These are phyloP conservation scores for Cheilosia vulpina DNA, from an alignment of 2,888 invertebrate species.

Conservation along the genomic window DNA sequence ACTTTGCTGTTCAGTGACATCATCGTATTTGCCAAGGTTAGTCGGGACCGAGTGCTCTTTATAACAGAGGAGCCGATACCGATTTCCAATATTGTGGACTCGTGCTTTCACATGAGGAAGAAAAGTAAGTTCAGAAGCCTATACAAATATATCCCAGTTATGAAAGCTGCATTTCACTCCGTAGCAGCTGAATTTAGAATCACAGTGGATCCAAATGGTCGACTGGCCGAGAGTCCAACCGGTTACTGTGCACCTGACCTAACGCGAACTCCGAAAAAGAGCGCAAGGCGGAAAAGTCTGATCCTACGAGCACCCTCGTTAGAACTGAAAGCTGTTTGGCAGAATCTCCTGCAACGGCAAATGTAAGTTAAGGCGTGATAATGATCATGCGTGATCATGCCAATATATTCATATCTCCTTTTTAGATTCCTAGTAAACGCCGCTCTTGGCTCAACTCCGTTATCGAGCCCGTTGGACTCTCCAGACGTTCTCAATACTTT, in stretches of 20 bases:
- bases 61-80: slow-evolving; percentile 94
- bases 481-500: slow-evolving; percentile 86
- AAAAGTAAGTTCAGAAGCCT: slow-evolving; percentile 85
- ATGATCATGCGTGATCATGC: too few species aligned
- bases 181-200: slow-evolving; percentile 93
- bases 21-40: slow-evolving; percentile 93
- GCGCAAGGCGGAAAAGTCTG: slow-evolving; percentile 88
- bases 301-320: slow-evolving; percentile 91
- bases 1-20: slow-evolving; percentile 93
- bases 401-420: slow-evolving; percentile 71
- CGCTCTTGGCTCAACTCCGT: slow-evolving; percentile 90
- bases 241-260: slow-evolving; percentile 89
- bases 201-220: slow-evolving; percentile 87
- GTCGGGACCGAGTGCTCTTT: slow-evolving; percentile 93
- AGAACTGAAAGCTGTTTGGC: slow-evolving; percentile 95
- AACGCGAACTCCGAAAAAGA: slow-evolving; percentile 86
- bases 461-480: slow-evolving; percentile 93
- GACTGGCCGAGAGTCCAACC: slow-evolving; percentile 88
- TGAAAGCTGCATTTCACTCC: slow-evolving; percentile 64
- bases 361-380: slow-evolving; percentile 86
- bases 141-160: not conserved
- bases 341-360: slow-evolving; percentile 93
- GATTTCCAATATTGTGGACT: slow-evolving; percentile 90
- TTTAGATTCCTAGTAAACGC: slow-evolving; percentile 93
- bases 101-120: slow-evolving; percentile 93